Evolutionary conservation across 1,140 invertebrate species (phyloP).

Genomic region (Brachionus angularis): DNA sequence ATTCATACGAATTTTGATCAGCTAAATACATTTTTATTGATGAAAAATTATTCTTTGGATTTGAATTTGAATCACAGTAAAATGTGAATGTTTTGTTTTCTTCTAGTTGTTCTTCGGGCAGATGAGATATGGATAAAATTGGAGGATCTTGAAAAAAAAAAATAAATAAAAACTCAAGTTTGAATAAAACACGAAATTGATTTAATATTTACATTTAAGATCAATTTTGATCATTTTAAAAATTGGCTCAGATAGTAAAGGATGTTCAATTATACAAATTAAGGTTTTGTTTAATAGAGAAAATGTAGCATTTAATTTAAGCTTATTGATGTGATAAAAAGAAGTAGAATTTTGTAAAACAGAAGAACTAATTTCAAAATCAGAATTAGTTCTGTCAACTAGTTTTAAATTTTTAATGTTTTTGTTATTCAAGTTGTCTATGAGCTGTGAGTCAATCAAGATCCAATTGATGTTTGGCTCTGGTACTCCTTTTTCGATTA

Average conservation of each 20-base stretch:
- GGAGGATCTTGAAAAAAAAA: not conserved
- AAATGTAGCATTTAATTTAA: not conserved
- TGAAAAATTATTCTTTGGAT: not conserved
- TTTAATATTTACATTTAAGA: not conserved
- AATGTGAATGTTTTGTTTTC: conserved; percentile 25
- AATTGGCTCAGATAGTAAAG: not conserved
- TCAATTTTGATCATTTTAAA: not conserved
- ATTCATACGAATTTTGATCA: no score
- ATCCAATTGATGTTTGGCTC: conserved; percentile 10
- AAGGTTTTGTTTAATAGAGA: not conserved
- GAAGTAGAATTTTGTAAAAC: not conserved
- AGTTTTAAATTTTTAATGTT: not conserved
- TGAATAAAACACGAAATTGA: not conserved
- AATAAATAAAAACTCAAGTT: not conserved
- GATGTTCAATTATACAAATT: conserved; percentile 7
- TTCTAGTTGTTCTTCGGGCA: not conserved
- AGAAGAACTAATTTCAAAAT: not conserved
- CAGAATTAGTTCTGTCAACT: conserved; percentile 8
- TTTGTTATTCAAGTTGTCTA: not conserved
- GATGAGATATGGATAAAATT: not conserved
- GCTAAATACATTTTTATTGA: no score
- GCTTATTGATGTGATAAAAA: not conserved
- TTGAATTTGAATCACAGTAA: conserved; percentile 3
- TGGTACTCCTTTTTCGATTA: not conserved
- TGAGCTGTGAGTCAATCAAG: not conserved